phyloP scores from a whole-genome alignment of 2,888 invertebrate genomes.

The Vannuccia rotundouncinata region DNA sequence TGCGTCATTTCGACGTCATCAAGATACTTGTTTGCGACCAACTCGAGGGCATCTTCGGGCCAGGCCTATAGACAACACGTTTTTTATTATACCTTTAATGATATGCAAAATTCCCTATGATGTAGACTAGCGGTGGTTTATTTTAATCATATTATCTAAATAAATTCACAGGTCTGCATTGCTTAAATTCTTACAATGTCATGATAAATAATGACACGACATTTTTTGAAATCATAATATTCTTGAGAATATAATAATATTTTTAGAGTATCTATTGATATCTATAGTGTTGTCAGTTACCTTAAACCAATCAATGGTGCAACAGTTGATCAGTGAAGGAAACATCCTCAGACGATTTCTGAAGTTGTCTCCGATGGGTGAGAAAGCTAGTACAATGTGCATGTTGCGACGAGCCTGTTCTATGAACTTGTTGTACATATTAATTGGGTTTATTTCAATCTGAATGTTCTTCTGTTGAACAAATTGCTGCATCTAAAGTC shows the following conservation, averaged over 20 bases:
- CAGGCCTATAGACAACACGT: slow-evolving; percentile 57
- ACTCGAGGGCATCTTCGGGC: slow-evolving; percentile 55
- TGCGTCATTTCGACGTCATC: slow-evolving; percentile 55
- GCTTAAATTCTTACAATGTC: too few relatives aligned
- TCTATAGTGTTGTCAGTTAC: too few relatives aligned
- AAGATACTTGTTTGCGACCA: slow-evolving; percentile 54
- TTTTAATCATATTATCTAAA: too few relatives aligned
- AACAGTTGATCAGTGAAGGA: slow-evolving; percentile 56
- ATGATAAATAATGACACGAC: too few relatives aligned
- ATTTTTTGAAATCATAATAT: too few relatives aligned
- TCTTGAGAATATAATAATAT: too few relatives aligned
- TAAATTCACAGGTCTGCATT: too few relatives aligned
- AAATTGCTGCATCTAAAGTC: slow-evolving; percentile 50
- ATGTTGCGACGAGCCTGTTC: slow-evolving; percentile 51
- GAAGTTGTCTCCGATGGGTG: slow-evolving; percentile 55
- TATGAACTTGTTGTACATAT: slow-evolving; percentile 56
- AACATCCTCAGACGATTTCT: slow-evolving; percentile 55
- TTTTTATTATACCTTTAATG: too few relatives aligned
- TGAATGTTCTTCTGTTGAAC: slow-evolving; percentile 49
- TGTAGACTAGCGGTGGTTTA: too few relatives aligned
- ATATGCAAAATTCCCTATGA: too few relatives aligned
- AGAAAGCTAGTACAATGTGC: slow-evolving; percentile 55
- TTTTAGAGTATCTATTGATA: too few relatives aligned
- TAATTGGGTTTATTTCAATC: slow-evolving; percentile 52
- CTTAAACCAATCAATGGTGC: slow-evolving; percentile 57